Base-by-base conservation (phyloP, 2,888 invertebrate genomes). In the Drosophila tripunctata region DNA sequence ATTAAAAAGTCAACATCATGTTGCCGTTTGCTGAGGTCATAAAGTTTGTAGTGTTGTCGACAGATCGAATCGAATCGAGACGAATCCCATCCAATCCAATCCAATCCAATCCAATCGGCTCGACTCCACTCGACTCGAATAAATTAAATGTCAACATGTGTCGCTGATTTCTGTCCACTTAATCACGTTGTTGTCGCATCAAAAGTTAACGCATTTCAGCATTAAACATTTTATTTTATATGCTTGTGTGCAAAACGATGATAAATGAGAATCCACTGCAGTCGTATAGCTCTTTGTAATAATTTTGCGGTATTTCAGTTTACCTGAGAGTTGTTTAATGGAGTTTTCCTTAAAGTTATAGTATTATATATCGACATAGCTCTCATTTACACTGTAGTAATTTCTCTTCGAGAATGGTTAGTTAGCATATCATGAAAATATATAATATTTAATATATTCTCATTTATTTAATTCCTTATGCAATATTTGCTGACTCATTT, bases 91-190 rank as follows among this genome's bases (percentile, higher is more conserved):
- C 2, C 7, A 24, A 8, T 27, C 27, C 2, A 27, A 8, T 27
- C 10, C 10, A 27, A 8, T 27, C 75, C n/a, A n/a, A 36, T 22
- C 27, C 8, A 27, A 3, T 10, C 27, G 10, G 10, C 7, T 24
- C 2, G 24, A 24, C 27, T 27, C 27, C 2, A 27, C 27, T 27
- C 10, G 27, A 27, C 27, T 27, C 75, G 64, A 69, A 86, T 83
- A 76, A 83, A 83, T 86, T 83, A 83, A 86, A 83, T 80, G 80
- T 67, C 70, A 73, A 83, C 74, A 83, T 76, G 54, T 79, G 86
- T 50, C 56, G 67, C 24, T 48, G 63, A 44, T 45, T 43, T 67
- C 43, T n/a, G 48, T 69, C 43, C 77, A 86, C 84, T 80, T 83
- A 79, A 86, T 86, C 87, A 80, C 84, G 80, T 83, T 71, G 64